Evolutionary conservation across 2,797 vertebrate genomes (phyloP).

Genomic region (Catamblyrhynchus diadema): DNA sequence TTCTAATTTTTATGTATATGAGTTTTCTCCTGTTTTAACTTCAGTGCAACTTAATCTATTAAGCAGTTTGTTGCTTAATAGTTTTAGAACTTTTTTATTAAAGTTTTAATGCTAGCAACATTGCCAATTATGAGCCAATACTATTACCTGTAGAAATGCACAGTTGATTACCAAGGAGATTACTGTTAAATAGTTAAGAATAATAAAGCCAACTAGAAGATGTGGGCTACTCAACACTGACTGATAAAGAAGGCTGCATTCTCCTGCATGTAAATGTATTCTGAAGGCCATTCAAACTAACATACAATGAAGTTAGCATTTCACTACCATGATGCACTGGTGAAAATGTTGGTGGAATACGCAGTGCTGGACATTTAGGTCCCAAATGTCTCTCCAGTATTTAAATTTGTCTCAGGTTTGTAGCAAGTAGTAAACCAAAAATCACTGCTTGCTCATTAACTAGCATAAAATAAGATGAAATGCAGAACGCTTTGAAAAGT

Average conservation of each 20-base stretch:
- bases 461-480: not conserved
- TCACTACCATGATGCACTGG: not conserved
- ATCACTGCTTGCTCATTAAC: not conserved
- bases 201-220: not conserved
- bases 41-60: not conserved
- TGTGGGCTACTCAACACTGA: not conserved
- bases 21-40: not conserved
- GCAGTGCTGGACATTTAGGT: not conserved
- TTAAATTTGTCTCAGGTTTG: not conserved
- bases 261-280: not conserved
- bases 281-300: not conserved
- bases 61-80: not conserved
- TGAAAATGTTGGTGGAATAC: not conserved
- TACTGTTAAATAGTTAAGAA: not conserved
- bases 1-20: not conserved
- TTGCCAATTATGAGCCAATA: not conserved
- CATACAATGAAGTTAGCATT: not conserved
- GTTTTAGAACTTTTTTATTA: not conserved
- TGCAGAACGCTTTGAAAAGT: not conserved
- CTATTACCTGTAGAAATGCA: not conserved
- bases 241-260: not conserved
- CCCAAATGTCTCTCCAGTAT: not conserved
- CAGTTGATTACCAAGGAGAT: not conserved
- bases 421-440: not conserved
- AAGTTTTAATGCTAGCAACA: not conserved